These are phyloP conservation scores for Polydrusus pterygomalis DNA, from an alignment of 2,888 invertebrate species.

Conservation along the genomic window DNA sequence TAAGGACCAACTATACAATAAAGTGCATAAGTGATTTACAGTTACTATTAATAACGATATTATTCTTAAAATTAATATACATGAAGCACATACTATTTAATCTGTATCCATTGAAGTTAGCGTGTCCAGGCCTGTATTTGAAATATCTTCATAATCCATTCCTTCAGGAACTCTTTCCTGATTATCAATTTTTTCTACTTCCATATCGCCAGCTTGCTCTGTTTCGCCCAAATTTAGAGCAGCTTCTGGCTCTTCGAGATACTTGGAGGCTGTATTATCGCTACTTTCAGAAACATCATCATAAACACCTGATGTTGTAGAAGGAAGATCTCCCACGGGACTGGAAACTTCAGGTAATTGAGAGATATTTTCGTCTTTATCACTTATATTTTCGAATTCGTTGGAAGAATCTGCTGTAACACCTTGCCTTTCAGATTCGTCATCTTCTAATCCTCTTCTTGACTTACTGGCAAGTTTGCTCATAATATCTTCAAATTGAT, in stretches of 20 bases:
- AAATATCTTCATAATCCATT: slow-evolving; percentile 37
- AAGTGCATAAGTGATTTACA: no score
- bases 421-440: not conserved
- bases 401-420: not conserved
- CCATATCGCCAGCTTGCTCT: slow-evolving; percentile 3
- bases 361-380: not conserved
- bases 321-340: not conserved
- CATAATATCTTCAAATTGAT: not conserved
- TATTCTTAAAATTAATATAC: slow-evolving; percentile 2
- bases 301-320: not conserved
- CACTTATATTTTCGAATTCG: slow-evolving; percentile 12
- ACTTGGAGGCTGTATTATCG: slow-evolving; percentile 7
- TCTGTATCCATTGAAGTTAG: slow-evolving; percentile 29
- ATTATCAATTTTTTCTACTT: not conserved
- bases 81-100: slow-evolving; percentile 1
- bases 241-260: slow-evolving; percentile 7
- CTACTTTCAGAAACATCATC: slow-evolving; percentile 21
- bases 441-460: not conserved
- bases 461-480: not conserved
- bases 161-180: slow-evolving; percentile 2
- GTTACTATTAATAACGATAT: not conserved
- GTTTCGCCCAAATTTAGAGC: slow-evolving; percentile 15
- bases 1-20: no score
- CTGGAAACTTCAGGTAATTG: not conserved
- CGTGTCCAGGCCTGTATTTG: slow-evolving; percentile 20